Evolutionary conservation across 2,888 invertebrate species (phyloP).

Genomic region (Sipha maydis): DNA sequence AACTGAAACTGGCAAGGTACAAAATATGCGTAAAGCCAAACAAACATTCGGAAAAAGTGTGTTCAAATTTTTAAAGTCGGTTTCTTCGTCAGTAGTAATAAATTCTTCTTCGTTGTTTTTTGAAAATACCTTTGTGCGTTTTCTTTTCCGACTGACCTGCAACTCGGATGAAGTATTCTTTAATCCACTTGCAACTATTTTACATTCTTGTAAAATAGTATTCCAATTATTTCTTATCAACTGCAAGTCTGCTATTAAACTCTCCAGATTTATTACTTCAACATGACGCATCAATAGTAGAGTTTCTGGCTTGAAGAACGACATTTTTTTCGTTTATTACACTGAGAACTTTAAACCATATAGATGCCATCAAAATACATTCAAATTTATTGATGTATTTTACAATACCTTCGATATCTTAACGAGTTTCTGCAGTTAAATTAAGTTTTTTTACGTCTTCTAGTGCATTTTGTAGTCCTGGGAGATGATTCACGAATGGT

Average conservation of each 20-base stretch:
- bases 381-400: conserved; percentile 27
- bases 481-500: not conserved
- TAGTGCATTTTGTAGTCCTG: not conserved
- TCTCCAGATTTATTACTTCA: conserved; percentile 8
- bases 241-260: not conserved
- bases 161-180: not conserved
- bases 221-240: conserved; percentile 11
- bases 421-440: conserved; percentile 14
- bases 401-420: not conserved
- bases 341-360: conserved; percentile 35
- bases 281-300: conserved; percentile 36
- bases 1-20: conserved; percentile 45
- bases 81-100: conserved; percentile 14
- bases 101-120: conserved; percentile 4
- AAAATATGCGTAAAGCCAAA: conserved; percentile 44
- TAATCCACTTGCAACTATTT: conserved; percentile 4
- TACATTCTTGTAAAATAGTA: conserved; percentile 35
- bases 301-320: conserved; percentile 18
- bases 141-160: not conserved
- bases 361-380: conserved; percentile 41
- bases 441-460: too few species aligned
- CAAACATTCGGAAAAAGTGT: conserved; percentile 39
- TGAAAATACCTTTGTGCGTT: not conserved
- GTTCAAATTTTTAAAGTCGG: conserved; percentile 3
- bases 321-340: conserved; percentile 8